A percentile compares a stretch with the other conserved stretches of the same genome.
These are phyloP conservation scores for Dicerorhinus sumatrensis DNA, from an alignment of 2,113 vertebrate genomes.

Conservation along the genomic window DNA sequence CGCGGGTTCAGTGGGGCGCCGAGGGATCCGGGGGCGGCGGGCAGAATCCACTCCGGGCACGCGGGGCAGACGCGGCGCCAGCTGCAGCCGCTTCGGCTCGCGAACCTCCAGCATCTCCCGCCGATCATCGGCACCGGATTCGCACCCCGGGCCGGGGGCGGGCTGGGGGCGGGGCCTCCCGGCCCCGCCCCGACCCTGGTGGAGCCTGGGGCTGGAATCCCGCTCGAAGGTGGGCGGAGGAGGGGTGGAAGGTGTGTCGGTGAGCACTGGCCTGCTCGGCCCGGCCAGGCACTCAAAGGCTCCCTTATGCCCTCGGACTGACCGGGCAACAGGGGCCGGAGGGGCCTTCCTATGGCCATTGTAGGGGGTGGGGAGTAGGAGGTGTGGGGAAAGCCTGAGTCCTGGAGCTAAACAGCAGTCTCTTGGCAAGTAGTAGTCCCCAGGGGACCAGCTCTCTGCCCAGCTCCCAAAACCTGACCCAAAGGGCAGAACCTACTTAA, in stretches of 20 bases:
- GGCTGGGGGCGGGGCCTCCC: conserved; percentile 77
- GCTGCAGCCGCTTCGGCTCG: conserved; percentile 80
- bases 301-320: neutral
- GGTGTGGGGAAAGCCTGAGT: neutral
- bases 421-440: neutral
- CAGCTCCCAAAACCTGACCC: conserved; percentile 34
- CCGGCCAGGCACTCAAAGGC: neutral
- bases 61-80: conserved; percentile 79
- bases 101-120: conserved; percentile 84
- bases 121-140: conserved; percentile 76
- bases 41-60: conserved; percentile 75
- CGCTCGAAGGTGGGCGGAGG: neutral
- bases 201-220: conserved; percentile 23
- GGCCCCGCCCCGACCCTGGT: conserved; percentile 69
- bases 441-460: neutral
- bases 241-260: neutral
- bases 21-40: conserved; percentile 68
- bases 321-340: fast-evolving
- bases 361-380: neutral
- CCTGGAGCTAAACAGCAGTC: neutral
- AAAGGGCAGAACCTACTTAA: neutral
- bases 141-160: conserved; percentile 82
- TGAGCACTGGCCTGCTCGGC: neutral
- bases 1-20: conserved; percentile 55
- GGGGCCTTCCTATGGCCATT: neutral